Conservation (phyloP, 2,797 vertebrate genomes). For the Gymnothorax reevesii region DNA sequence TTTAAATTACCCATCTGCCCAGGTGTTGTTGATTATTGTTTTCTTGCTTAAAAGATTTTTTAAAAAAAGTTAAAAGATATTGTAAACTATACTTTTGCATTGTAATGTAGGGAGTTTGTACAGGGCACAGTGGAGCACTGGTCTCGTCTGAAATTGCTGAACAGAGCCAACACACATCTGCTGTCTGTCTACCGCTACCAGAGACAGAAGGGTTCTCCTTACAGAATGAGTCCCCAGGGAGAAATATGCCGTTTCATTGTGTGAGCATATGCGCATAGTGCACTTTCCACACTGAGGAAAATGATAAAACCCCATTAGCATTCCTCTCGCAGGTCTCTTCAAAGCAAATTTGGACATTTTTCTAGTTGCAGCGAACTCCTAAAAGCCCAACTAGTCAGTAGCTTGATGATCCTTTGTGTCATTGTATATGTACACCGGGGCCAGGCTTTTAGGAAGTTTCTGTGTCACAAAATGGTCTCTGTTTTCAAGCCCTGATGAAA, state of each 20-base stretch:
- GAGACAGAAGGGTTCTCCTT: background rate
- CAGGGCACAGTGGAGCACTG: background rate
- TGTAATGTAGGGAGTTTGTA: background rate
- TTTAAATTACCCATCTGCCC: background rate
- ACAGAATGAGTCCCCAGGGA: background rate
- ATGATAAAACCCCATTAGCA: background rate
- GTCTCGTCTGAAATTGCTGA: background rate
- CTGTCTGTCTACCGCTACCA: background rate
- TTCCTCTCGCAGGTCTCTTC: slow-evolving; percentile 15
- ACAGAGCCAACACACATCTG: background rate
- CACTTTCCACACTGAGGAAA: background rate
- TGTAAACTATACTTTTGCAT: background rate
- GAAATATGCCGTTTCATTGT: slow-evolving; percentile 2
- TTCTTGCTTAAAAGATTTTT: too few species aligned
- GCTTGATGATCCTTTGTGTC: background rate
- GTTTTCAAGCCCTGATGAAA: background rate
- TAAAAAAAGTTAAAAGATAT: background rate
- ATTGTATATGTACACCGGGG: background rate
- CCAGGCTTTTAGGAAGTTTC: background rate
- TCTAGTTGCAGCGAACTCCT: background rate
- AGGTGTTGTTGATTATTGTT: background rate
- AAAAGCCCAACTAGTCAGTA: background rate
- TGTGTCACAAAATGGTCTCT: background rate
- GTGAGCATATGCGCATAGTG: background rate
- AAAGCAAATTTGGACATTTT: background rate